Conservation (phyloP, 2,888 invertebrate species). For the Drosophila conformis region DNA sequence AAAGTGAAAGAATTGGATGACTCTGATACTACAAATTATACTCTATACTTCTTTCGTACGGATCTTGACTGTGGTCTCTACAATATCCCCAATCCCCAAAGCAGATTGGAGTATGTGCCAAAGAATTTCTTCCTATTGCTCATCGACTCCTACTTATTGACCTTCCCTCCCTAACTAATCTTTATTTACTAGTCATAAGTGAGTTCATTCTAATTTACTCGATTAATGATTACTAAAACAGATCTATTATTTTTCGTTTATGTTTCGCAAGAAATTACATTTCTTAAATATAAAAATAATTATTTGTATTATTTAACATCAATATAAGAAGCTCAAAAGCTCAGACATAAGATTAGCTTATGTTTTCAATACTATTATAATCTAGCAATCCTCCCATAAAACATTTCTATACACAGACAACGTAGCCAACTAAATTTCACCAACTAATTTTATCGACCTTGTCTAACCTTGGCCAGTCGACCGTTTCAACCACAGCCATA, state of each 20-base stretch:
- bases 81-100: neutral
- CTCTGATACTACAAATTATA: neutral
- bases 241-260: neutral
- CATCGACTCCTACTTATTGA: neutral
- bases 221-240: neutral
- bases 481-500: conserved; percentile 24
- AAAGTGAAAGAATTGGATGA: neutral
- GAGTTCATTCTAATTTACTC: neutral
- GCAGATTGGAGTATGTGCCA: neutral
- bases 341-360: neutral
- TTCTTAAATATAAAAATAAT: neutral
- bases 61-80: neutral
- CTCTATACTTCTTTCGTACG: neutral
- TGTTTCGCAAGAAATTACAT: neutral
- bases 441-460: conserved; percentile 31
- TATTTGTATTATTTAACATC: neutral
- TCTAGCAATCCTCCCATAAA: neutral
- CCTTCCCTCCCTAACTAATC: neutral
- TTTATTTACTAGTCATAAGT: neutral
- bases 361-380: neutral
- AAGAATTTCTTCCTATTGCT: neutral
- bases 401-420: neutral
- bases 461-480: conserved; percentile 43
- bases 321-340: neutral
- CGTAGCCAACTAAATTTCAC: conserved; percentile 26